These are phyloP conservation scores for Vidua chalybeata DNA, from an alignment of 2,113 vertebrate species.

Conservation along the genomic window DNA sequence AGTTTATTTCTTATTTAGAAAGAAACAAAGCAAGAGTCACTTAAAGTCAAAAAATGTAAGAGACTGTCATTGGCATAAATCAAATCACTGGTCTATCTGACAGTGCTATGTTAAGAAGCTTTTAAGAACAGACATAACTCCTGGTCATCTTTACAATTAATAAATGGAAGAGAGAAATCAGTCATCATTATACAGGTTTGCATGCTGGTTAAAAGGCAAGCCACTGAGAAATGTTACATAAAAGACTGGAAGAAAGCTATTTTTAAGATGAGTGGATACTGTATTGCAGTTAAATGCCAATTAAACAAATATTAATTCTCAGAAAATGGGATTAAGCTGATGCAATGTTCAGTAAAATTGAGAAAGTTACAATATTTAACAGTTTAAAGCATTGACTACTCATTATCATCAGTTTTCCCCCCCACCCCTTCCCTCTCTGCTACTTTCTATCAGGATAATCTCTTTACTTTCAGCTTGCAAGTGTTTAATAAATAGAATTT, in stretches of 20 bases:
- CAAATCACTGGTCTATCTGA: background rate
- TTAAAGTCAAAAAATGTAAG: background rate
- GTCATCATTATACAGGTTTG: background rate
- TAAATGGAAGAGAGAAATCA: slow-evolving; percentile 2
- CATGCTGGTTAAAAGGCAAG: slow-evolving; percentile 28
- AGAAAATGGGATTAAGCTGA: slow-evolving; percentile 42
- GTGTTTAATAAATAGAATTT: slow-evolving; percentile 32
- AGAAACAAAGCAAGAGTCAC: slow-evolving; percentile 16
- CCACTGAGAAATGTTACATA: slow-evolving; percentile 6
- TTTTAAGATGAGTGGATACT: slow-evolving; percentile 34
- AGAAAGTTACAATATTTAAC: slow-evolving; percentile 33
- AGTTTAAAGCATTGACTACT: background rate
- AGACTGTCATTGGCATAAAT: background rate
- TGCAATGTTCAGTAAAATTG: slow-evolving; percentile 41
- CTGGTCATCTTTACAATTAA: background rate
- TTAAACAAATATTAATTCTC: slow-evolving; percentile 43
- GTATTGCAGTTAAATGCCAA: slow-evolving; percentile 26
- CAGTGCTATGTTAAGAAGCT: background rate
- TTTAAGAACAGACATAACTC: slow-evolving; percentile 6
- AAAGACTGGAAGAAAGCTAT: slow-evolving; percentile 20
- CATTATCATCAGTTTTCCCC: background rate
- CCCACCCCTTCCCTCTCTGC: background rate
- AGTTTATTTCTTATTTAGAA: slow-evolving; percentile 9
- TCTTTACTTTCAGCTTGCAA: background rate
- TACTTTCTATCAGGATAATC: background rate